Base-by-base conservation (phyloP, 2,113 vertebrate genomes). In the Synchiropus splendidus region DNA sequence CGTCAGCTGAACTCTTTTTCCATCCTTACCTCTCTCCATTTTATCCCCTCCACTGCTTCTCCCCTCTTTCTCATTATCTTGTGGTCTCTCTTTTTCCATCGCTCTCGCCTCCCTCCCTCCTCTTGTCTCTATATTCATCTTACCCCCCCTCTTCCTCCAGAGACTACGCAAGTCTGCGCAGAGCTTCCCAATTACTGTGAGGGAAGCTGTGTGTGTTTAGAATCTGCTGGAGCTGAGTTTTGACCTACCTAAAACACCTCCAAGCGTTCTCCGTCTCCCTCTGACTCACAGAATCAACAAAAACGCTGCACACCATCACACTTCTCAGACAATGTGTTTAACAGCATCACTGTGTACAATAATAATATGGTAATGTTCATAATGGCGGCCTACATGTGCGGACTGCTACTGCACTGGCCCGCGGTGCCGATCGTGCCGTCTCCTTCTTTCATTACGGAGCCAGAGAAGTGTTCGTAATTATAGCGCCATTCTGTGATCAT, bases 111-210 rank as follows among this genome's bases (percentile, higher is more conserved):
- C 46, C 45, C 58, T 51, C 31, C 39, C 48, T 63, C 42, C 15
- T 34, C 42, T 44, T 37, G 49, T 57, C 64, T 70, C 69, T 60
- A 63, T 59, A 70, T 69, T 74, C 70, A 69, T 60, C 65, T 43
- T 55, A 15, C 54, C 65, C 49, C 40, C 21, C 45, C 69, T 54
- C 21, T 27, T n/a, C 21, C 21, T 27, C 61, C 18, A 47, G 77
- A 78, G 77, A 74, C 77, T 75, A 70, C 41, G 54, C 69, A 57
- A 60, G 67, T 64, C 68, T 80, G 65, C 42, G 32, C 62, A 54
- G 64, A 16, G 37, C 60, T 75, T 67, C 54, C 77, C 73, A 82
- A 82, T 82, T 82, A 82, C 71, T 74, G 75, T 63, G 41, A 54
- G 48, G 47, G 56, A 37, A 6, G 43, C 40, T 58, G 64, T 58